Evolutionary conservation across 1,140 invertebrate genomes (phyloP).

Genomic region (Lucilia cuprina): DNA sequence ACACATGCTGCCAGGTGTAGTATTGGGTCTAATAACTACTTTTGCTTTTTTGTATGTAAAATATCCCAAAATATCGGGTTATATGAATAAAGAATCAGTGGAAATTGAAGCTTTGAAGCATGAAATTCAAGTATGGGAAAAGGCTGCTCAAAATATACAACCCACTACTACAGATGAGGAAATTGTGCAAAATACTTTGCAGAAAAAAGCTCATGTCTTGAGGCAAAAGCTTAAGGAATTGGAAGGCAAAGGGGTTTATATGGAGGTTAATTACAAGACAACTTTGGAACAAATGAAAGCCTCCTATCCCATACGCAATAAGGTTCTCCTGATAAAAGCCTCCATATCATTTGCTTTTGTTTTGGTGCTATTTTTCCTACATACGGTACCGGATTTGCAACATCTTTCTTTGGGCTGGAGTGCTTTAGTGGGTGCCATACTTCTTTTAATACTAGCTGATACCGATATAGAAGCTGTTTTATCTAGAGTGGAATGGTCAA

Average conservation of each 20-base stretch:
- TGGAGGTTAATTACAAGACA: slow-evolving; percentile 19
- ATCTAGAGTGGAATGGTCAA: slow-evolving; percentile 78
- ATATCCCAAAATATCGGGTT: slow-evolving; percentile 72
- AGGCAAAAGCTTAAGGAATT: slow-evolving; percentile 6
- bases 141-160: slow-evolving; percentile 36
- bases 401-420: slow-evolving; percentile 75
- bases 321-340: slow-evolving; percentile 70
- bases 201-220: slow-evolving; percentile 30
- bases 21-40: slow-evolving; percentile 71
- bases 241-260: not conserved
- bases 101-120: slow-evolving; percentile 36
- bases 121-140: slow-evolving; percentile 37
- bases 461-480: slow-evolving; percentile 73
- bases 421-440: slow-evolving; percentile 72
- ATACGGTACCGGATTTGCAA: slow-evolving; percentile 68
- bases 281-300: slow-evolving; percentile 44
- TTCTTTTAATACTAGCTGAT: slow-evolving; percentile 70
- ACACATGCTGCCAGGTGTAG: slow-evolving; percentile 77
- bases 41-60: slow-evolving; percentile 74
- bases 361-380: slow-evolving; percentile 72
- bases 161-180: slow-evolving; percentile 35
- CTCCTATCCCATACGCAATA: slow-evolving; percentile 68
- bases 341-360: slow-evolving; percentile 68
- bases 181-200: slow-evolving; percentile 35
- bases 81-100: slow-evolving; percentile 50